These are phyloP conservation scores for Clarias gariepinus DNA, from an alignment of 2,113 vertebrate species.

Conservation along the genomic window DNA sequence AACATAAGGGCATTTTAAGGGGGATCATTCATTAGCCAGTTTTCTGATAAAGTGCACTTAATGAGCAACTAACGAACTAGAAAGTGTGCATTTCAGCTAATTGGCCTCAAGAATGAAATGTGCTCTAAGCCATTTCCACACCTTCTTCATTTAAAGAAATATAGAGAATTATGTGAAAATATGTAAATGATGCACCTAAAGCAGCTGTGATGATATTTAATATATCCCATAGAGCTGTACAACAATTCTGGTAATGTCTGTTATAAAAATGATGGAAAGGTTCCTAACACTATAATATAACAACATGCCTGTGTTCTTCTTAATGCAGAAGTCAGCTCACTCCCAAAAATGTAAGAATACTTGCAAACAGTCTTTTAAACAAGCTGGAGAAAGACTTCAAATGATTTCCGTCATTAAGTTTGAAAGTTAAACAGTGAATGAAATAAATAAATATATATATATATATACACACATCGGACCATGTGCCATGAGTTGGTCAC, in stretches of 20 bases:
- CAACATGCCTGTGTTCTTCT: not conserved
- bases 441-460: not conserved
- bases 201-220: not conserved
- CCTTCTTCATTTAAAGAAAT: not conserved
- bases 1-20: conserved; percentile 22
- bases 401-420: not conserved
- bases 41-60: conserved; percentile 31
- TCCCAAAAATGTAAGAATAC: not conserved
- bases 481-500: not conserved
- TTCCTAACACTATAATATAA: not conserved
- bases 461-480: not conserved
- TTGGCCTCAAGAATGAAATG: conserved; percentile 9
- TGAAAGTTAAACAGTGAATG: not conserved
- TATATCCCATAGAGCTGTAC: too few relatives aligned
- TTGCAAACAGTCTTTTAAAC: not conserved
- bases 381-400: not conserved
- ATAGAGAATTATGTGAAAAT: not conserved
- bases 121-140: not conserved
- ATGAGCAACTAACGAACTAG: conserved; percentile 3
- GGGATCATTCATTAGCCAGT: conserved; percentile 9
- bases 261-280: not conserved
- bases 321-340: not conserved
- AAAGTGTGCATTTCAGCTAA: not conserved
- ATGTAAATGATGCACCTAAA: not conserved
- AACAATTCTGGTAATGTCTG: not conserved